Evolutionary conservation across 2,797 vertebrate species (phyloP), one percentile per base, ranked within the genome.

Genomic region (Euphonia xanthogaster): DNA sequence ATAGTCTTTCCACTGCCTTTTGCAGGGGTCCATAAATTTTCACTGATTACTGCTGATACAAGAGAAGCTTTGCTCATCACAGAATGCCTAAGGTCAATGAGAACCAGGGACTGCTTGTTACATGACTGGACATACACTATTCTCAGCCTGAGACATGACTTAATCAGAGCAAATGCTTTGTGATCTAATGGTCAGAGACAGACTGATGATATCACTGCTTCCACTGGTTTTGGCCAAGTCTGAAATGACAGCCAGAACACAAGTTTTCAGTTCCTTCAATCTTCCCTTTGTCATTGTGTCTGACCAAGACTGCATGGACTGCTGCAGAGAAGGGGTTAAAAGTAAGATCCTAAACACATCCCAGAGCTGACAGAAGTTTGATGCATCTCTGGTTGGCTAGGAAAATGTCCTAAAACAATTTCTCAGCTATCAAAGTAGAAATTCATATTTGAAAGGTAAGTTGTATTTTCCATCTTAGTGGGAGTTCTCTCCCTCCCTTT

Each of bases 111-210:
- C 25, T 76, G 44, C 70, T 72, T 75, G 50, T 88, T 77, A 65
- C 44, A 70, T 1, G 9, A 86, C 51, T 65, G 86, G 76, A 68
- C 70, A 27, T 22, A 45, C 9, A 10, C 51, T 92, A 16, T 90
- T 93, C 66, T 86, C 86, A 84, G 79, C 58, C 31, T 66, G 88
- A 95, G 95, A 96, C 86, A 81, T 92, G 94, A 95, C 48, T 27
- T 97, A 86, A 97, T 92, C 66, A 60, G 76, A 86, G 24, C 44
- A 90, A 92, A 80, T 0, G 3, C 47, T 77, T 74, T 83, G 90
- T 96, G 91, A 96, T 80, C 75, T 91, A 86, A 91, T 75, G 82
- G 72, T 40, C 62, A 81, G 37, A 75, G 73, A 25, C 73, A 94
- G 86, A 93, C 70, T 39, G 67, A 93, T 94, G 86, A 94, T 55